Evolutionary conservation across 2,888 invertebrate genomes (phyloP), one percentile per base, ranked within the genome.

Genomic region (Rhogogaster chlorosoma): DNA sequence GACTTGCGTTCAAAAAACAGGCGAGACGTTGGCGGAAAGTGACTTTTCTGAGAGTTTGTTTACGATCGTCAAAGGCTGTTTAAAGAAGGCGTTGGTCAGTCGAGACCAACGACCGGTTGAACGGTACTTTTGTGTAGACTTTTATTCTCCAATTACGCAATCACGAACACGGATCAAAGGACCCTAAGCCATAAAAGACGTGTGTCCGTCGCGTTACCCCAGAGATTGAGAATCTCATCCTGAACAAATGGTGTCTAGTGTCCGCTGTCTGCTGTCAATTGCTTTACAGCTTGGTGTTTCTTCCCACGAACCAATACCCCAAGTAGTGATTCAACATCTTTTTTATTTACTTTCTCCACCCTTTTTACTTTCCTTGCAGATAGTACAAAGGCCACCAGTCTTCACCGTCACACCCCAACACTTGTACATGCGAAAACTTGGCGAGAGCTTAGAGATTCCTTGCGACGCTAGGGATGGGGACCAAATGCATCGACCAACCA

Each of bases 381-480:
- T 97, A 90, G 97, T 98, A 87, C 96, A 96, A 94, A 96, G 97
- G 87, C 98, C 98, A 57, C 98, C 98, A 32, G 95, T 96, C 89
- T 97, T 99, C 93, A 96, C 95, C 15, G 94, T 96, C 83, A 96
- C 96, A 26, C 98, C 99, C 29, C 96, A 96, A 92, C 96, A 97
- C 90, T 95, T 97, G 91, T 98, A 98, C 94, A 96, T 98, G 93
- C 95, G 96, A 90, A 97, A 97, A 91, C 95, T 97, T 70, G 98
- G 97, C 26, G 97, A 97, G 90, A 95, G 95, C 71, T 95, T 98
- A 49, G 96, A 96, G 91, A 95, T 99, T 94, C 97, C 97, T 0
- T 99, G 99, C 94, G 96, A 96, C 90, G 96, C 96, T 71, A 95
- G 95, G 80, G 96, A 96, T 91, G 96, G 96, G 32, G 95, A 96